Conservation (phyloP, 2,888 invertebrate genomes). For the Archips crataeganus region DNA sequence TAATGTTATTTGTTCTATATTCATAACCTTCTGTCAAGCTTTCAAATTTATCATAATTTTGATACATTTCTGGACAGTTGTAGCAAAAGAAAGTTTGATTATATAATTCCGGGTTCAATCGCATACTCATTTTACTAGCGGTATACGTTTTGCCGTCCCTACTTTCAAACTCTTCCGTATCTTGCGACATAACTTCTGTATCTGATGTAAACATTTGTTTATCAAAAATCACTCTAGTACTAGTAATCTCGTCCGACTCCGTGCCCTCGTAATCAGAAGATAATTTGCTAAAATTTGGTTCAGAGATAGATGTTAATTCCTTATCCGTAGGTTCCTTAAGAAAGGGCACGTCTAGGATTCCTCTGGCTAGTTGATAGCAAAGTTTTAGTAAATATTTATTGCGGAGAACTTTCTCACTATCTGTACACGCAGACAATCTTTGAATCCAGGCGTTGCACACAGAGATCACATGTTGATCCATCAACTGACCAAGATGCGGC, state of each 20-base stretch:
- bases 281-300: constrained; percentile 59
- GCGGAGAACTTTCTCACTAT: constrained; percentile 65
- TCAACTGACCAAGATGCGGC: constrained; percentile 67
- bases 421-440: constrained; percentile 62
- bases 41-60: constrained; percentile 41
- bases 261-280: constrained; percentile 66
- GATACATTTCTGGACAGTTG: constrained; percentile 51
- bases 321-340: constrained; percentile 58
- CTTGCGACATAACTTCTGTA: constrained; percentile 56
- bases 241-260: constrained; percentile 55
- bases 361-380: constrained; percentile 74
- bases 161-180: constrained; percentile 44
- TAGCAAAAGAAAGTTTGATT: constrained; percentile 53
- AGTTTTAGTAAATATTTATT: constrained; percentile 74
- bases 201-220: constrained; percentile 52
- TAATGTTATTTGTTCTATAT: constrained; percentile 66
- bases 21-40: constrained; percentile 56
- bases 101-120: constrained; percentile 37
- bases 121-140: constrained; percentile 46
- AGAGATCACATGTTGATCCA: constrained; percentile 62
- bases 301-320: constrained; percentile 56
- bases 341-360: constrained; percentile 69
- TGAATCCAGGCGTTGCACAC: constrained; percentile 77
- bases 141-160: constrained; percentile 45
- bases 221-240: constrained; percentile 57